phyloP scores from a whole-genome alignment of 2,888 invertebrate species.

The Acrobasis consociella region DNA sequence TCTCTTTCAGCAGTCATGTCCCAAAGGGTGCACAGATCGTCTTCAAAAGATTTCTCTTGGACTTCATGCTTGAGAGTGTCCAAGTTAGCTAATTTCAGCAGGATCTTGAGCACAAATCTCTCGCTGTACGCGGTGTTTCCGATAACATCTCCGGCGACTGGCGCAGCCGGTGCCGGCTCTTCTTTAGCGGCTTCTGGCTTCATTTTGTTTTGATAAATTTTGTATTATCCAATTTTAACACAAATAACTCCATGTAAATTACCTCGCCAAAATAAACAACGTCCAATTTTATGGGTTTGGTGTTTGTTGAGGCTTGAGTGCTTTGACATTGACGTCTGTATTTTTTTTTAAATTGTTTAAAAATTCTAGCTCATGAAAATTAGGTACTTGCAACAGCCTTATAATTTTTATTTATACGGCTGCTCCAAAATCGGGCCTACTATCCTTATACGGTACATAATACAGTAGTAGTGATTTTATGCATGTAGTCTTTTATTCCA shows the following conservation, averaged over 20 bases:
- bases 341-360: no score
- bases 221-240: neutral
- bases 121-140: constrained; percentile 92
- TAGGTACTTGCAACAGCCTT: no score
- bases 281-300: neutral
- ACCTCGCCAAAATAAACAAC: constrained; percentile 1
- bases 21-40: constrained; percentile 90
- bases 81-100: constrained; percentile 84
- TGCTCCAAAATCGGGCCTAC: no score
- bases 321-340: neutral
- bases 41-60: constrained; percentile 85
- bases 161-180: constrained; percentile 33
- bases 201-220: constrained; percentile 36
- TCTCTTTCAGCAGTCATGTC: constrained; percentile 92
- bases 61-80: constrained; percentile 77
- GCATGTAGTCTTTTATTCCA: no score
- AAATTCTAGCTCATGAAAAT: no score
- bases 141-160: constrained; percentile 88
- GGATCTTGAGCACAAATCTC: constrained; percentile 86
- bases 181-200: constrained; percentile 43
- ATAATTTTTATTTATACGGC: no score
- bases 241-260: neutral
- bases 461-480: no score
- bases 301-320: neutral
- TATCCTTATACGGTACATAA: no score